These are phyloP conservation scores for Tokudaia muenninki DNA, from an alignment of 2,797 vertebrate genomes.

Conservation along the genomic window DNA sequence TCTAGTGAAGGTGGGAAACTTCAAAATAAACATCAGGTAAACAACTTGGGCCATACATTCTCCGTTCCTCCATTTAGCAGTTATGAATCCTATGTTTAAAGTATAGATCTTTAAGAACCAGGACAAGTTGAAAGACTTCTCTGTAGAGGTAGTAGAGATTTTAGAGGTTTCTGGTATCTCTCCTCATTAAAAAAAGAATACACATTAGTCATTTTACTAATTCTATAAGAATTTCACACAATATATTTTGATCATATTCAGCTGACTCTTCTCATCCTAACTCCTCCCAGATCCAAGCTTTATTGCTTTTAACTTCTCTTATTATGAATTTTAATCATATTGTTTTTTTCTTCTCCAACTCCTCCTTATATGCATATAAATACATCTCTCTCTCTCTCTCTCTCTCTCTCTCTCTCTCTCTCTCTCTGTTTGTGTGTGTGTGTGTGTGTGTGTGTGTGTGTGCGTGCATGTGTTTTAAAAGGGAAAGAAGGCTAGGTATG, in stretches of 20 bases:
- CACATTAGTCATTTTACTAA: background rate
- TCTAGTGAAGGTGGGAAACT: background rate
- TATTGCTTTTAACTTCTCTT: background rate
- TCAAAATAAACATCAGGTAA: background rate
- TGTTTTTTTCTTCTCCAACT: background rate
- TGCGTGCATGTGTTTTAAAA: no score
- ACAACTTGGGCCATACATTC: background rate
- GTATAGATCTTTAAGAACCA: background rate
- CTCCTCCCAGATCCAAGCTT: background rate
- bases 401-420: background rate
- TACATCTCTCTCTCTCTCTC: background rate
- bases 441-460: background rate
- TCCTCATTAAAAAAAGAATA: background rate
- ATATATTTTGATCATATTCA: background rate
- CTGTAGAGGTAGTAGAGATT: background rate
- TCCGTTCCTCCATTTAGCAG: background rate
- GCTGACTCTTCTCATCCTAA: background rate
- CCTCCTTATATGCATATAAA: background rate
- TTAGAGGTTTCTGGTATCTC: background rate
- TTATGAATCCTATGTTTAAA: background rate
- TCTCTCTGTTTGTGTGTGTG: no score
- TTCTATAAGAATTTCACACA: background rate
- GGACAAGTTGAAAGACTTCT: background rate
- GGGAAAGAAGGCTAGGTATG: no score
- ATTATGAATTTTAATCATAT: background rate